Evolutionary conservation across 2,113 vertebrate species (phyloP), one percentile per base, ranked within the genome.

Genomic region (Syrrhaptes paradoxus): DNA sequence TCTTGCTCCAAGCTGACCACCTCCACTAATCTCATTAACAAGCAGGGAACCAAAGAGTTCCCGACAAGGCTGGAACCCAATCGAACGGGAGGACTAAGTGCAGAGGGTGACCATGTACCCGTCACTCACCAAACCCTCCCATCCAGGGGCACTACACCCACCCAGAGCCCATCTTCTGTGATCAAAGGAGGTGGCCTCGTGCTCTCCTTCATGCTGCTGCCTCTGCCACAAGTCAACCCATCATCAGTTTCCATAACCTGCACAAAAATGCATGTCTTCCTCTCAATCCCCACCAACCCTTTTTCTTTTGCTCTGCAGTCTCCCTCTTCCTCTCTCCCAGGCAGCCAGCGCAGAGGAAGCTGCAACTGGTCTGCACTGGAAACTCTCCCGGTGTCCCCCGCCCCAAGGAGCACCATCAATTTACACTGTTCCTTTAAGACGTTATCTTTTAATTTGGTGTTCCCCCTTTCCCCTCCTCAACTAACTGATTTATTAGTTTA

Each of bases 401-500:
- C 45, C 90, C 70, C 73, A n/a, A 14, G 71, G 78, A 94, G 68
- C 11, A 3, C 79, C 79, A 88, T 63, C 79, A 85, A 81, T 88
- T 92, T 63, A 82, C 67, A 13, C 92, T 96, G 96, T 54, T 92
- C 87, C 95, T 93, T 95, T 89, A 96, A 94, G 87, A 72, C 2
- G 36, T 83, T 93, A 87, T 91, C 83, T 94, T 93, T 96, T 91
- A 88, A 96, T 95, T 93, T 90, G 88, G 94, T 52, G 58, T 78
- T 92, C 85, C 82, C 90, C 81, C 87, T 91, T 85, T 95, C 79
- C 75, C 77, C 89, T 97, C 91, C 92, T 90, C 85, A 79, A 36
- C 91, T 86, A 95, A 90, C 93, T 89, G 90, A 92, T 96, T 84
- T 55, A 89, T 91, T 88, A 96, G 95, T 96, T 96, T 96, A 95